A percentile compares a stretch with the other conserved stretches of the same genome.
These are phyloP conservation scores for Drosophila ercepeae DNA, from an alignment of 1,140 invertebrate species.

Conservation along the genomic window DNA sequence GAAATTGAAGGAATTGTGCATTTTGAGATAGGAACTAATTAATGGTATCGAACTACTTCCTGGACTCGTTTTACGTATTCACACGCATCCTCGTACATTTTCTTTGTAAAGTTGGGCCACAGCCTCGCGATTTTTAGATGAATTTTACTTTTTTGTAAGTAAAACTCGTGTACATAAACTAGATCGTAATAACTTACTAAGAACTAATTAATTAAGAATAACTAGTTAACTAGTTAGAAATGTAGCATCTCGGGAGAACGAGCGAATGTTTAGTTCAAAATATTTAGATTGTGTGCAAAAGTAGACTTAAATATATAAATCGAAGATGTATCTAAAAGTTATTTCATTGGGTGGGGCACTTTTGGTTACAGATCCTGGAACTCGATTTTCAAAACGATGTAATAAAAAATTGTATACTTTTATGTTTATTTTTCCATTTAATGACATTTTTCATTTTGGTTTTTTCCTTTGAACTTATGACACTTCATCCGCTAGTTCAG, in stretches of 20 bases:
- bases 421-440: constrained; percentile 42
- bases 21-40: constrained; percentile 34
- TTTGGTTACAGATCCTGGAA: no score
- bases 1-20: constrained; percentile 20
- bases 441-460: constrained; percentile 53
- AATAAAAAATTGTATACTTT: background rate
- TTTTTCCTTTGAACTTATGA: constrained; percentile 59
- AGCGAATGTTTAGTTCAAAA: constrained; percentile 60
- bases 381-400: background rate
- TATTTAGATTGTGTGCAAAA: constrained; percentile 56
- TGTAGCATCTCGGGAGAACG: constrained; percentile 21
- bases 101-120: constrained; percentile 34
- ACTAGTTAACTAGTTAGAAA: constrained; percentile 46
- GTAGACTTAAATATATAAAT: constrained; percentile 56
- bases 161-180: constrained; percentile 63
- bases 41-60: constrained; percentile 48
- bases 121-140: constrained; percentile 49
- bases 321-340: background rate
- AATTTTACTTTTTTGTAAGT: constrained; percentile 66
- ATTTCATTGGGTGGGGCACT: background rate
- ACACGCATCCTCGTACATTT: constrained; percentile 15
- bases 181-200: constrained; percentile 34
- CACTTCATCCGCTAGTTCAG: constrained; percentile 20
- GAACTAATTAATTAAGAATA: constrained; percentile 41
- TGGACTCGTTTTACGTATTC: constrained; percentile 13